These are phyloP conservation scores for Nymphalis c-album DNA, from an alignment of 2,888 invertebrate genomes.

Conservation along the genomic window DNA sequence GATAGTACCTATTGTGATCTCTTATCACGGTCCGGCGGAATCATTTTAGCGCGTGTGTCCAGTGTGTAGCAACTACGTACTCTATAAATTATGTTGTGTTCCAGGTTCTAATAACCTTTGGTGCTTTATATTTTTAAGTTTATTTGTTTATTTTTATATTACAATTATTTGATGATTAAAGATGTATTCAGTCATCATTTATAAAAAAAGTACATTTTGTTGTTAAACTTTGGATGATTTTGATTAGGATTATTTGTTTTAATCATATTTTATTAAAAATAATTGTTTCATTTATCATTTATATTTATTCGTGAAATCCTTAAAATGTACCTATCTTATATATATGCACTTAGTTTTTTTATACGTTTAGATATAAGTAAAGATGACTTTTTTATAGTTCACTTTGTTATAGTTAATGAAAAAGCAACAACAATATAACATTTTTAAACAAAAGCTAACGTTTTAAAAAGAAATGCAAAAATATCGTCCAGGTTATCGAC, in stretches of 20 bases:
- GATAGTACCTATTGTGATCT: slow-evolving; percentile 37
- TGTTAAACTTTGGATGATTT: too few relatives aligned
- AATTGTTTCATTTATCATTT: too few relatives aligned
- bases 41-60: slow-evolving; percentile 49
- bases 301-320: too few relatives aligned
- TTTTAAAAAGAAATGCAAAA: slow-evolving; percentile 43
- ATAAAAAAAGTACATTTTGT: too few relatives aligned
- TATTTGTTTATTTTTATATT: neutral
- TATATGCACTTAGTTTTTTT: too few relatives aligned
- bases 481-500: slow-evolving; percentile 64
- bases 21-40: slow-evolving; percentile 46
- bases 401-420: neutral
- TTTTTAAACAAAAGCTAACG: slow-evolving; percentile 10
- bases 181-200: too few relatives aligned
- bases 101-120: slow-evolving; percentile 42
- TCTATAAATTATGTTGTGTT: slow-evolving; percentile 47
- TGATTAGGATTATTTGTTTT: too few relatives aligned
- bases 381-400: neutral
- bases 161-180: neutral
- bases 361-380: neutral
- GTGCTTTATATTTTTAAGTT: slow-evolving; percentile 15
- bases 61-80: slow-evolving; percentile 46
- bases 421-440: slow-evolving; percentile 7
- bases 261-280: too few relatives aligned
- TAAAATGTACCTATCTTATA: too few relatives aligned